A percentile compares a stretch with the other conserved stretches of the same genome.
Conservation (phyloP, 2,113 vertebrate species). For the Cacatua alba region DNA sequence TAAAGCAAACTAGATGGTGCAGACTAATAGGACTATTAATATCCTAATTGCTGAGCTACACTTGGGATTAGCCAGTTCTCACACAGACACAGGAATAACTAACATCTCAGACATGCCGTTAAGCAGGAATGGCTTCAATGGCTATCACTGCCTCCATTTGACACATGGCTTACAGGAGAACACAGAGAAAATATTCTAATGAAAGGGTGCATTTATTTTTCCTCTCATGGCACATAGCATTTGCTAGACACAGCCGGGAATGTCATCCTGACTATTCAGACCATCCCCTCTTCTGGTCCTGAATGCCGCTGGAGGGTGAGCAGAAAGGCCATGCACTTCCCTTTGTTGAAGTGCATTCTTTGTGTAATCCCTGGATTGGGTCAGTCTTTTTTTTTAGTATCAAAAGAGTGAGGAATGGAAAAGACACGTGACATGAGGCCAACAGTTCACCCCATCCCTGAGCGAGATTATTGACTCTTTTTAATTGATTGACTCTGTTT, state of each 20-base stretch:
- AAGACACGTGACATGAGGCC: conserved; percentile 30
- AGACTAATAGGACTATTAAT: conserved; percentile 46
- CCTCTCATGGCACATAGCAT: background rate
- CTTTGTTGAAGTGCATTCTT: conserved; percentile 60
- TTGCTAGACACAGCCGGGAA: conserved; percentile 4
- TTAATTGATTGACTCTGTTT: background rate
- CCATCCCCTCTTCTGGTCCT: background rate
- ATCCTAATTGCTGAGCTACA: background rate
- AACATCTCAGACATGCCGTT: background rate
- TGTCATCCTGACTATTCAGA: conserved; percentile 15
- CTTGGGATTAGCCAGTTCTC: background rate
- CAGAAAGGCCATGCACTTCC: conserved; percentile 13
- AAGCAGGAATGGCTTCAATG: background rate
- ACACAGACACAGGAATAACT: background rate
- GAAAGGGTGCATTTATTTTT: background rate
- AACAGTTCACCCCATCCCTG: background rate
- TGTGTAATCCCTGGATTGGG: conserved; percentile 37
- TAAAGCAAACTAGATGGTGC: conserved; percentile 7
- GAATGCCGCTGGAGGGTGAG: background rate
- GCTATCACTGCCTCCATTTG: background rate
- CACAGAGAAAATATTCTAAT: background rate
- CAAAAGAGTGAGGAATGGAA: conserved; percentile 17
- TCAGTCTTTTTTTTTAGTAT: conserved; percentile 26
- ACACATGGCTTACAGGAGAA: background rate
- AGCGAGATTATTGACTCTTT: background rate